Percentiles rank a stretch among this genome's conserved stretches.
Evolutionary conservation across 2,797 vertebrate species (phyloP).

Genomic region (Pantherophis vulpinus): DNA sequence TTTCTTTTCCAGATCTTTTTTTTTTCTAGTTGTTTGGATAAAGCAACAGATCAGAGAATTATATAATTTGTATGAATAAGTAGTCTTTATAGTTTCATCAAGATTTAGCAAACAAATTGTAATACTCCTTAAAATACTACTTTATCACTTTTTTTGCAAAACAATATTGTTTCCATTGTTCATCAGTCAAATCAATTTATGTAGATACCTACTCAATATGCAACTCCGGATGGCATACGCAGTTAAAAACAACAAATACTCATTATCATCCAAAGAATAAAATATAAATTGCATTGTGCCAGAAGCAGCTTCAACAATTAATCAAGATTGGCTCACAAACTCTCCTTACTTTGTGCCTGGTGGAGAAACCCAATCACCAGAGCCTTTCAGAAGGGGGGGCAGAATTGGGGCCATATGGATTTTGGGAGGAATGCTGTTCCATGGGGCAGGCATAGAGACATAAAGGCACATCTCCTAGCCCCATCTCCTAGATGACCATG

Average conservation of each 20-base stretch:
- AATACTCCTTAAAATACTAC: background rate
- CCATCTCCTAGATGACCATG: background rate
- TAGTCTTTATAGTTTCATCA: constrained; percentile 13
- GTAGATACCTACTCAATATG: background rate
- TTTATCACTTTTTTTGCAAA: background rate
- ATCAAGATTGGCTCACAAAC: background rate
- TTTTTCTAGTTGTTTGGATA: background rate
- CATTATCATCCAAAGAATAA: background rate
- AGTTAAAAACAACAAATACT: background rate
- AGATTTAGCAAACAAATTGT: background rate
- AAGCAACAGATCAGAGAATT: constrained; percentile 14
- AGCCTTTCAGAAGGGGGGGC: background rate
- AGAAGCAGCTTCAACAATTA: background rate
- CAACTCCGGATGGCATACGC: background rate
- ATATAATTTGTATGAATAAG: background rate
- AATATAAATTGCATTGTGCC: background rate
- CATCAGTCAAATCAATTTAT: background rate
- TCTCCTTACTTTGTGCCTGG: background rate
- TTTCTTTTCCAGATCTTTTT: background rate
- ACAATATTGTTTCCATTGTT: background rate
- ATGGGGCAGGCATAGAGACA: background rate
- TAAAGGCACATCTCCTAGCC: background rate
- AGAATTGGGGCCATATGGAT: background rate
- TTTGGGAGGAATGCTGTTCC: background rate
- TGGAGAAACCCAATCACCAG: background rate